Conservation (phyloP, 2,888 invertebrate genomes). For the Apocheima hispidaria region DNA sequence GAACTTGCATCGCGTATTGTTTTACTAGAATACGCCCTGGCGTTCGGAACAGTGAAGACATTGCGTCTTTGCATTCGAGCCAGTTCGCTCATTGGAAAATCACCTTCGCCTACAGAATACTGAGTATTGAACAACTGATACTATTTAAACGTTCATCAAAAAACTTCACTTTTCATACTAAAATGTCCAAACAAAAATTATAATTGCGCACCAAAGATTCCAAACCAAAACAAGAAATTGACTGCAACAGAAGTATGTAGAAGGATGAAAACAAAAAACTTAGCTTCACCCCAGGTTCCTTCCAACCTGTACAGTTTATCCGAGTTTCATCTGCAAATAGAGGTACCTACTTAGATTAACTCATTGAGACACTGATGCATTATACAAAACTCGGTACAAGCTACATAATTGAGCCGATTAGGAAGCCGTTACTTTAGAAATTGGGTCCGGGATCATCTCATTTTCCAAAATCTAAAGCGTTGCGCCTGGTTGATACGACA, state of each 20-base stretch:
- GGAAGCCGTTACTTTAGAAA: too few species aligned
- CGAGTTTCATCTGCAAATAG: background rate
- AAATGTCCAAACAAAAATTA: too few species aligned
- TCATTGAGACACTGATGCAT: too few species aligned
- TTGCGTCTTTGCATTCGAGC: conserved; percentile 76
- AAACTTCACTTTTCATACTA: background rate
- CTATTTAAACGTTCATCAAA: conserved; percentile 16
- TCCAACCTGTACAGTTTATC: too few species aligned
- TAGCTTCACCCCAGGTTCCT: too few species aligned
- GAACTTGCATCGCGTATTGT: background rate
- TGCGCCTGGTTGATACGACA: too few species aligned
- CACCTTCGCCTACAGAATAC: conserved; percentile 79
- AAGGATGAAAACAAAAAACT: too few species aligned
- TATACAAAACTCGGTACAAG: too few species aligned
- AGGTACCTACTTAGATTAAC: too few species aligned
- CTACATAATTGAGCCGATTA: too few species aligned
- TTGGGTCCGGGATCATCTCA: too few species aligned
- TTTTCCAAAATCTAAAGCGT: too few species aligned
- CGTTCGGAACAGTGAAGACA: conserved; percentile 67
- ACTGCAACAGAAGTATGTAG: background rate
- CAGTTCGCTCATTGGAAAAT: conserved; percentile 81
- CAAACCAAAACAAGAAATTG: background rate
- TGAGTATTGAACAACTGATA: conserved; percentile 49
- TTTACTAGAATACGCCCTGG: conserved; percentile 62
- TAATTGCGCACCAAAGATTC: background rate